phyloP scores from a whole-genome alignment of 2,113 vertebrate species.

The cattle (Bos taurus) region ARS-UCD2.0 NC_037332.1:91263001-91263500 shows the following conservation, averaged over 20 bases:
- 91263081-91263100: background rate
- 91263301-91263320: background rate
- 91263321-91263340: background rate
- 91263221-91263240: background rate
- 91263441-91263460: background rate
- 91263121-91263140: background rate
- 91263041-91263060: background rate
- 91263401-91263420: background rate
- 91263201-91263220: background rate
- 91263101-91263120: background rate
- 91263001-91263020: background rate
- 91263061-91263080: background rate
- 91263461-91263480: background rate
- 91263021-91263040: background rate
- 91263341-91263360: background rate
- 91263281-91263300: background rate
- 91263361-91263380: background rate
- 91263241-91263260: background rate
- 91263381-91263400: background rate
- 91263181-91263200: background rate
- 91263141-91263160: background rate
- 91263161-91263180: background rate
- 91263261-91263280: background rate
- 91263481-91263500: background rate
- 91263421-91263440: background rate